Conservation (phyloP, 2,113 vertebrate genomes). For the Solenodon paradoxus region DNA sequence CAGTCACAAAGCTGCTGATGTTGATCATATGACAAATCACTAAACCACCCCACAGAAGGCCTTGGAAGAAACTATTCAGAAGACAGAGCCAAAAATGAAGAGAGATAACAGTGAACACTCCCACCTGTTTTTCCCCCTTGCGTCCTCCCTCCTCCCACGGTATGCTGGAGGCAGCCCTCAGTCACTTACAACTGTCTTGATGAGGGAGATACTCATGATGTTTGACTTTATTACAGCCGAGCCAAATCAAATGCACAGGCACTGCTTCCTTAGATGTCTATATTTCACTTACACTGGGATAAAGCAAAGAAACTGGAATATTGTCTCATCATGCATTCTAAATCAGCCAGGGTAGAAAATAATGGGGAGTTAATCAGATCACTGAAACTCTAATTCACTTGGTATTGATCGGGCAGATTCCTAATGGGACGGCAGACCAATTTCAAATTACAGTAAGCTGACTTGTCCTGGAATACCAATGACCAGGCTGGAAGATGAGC, state of each 20-base stretch:
- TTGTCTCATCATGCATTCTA: constrained; percentile 94
- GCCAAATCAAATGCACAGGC: constrained; percentile 85
- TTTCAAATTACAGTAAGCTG: constrained; percentile 94
- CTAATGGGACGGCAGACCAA: constrained; percentile 93
- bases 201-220: constrained; percentile 77
- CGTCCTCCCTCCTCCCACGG: neutral
- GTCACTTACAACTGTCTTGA: constrained; percentile 67
- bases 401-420: constrained; percentile 93
- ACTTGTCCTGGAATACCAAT: constrained; percentile 91
- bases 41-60: neutral
- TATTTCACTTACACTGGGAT: constrained; percentile 90
- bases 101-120: neutral
- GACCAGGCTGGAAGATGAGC: constrained; percentile 78
- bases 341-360: constrained; percentile 93
- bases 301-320: constrained; percentile 90
- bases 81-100: neutral
- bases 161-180: constrained; percentile 21
- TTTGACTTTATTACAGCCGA: constrained; percentile 85
- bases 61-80: neutral
- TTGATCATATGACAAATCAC: constrained; percentile 40
- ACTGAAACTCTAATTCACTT: constrained; percentile 97
- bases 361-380: constrained; percentile 99
- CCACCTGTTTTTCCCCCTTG: neutral
- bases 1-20: constrained; percentile 53
- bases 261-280: constrained; percentile 87